A percentile compares a stretch with the other conserved stretches of the same genome.
These are phyloP conservation scores for Pycnonotus jocosus DNA, from an alignment of 2,113 vertebrate species.

Conservation along the genomic window DNA sequence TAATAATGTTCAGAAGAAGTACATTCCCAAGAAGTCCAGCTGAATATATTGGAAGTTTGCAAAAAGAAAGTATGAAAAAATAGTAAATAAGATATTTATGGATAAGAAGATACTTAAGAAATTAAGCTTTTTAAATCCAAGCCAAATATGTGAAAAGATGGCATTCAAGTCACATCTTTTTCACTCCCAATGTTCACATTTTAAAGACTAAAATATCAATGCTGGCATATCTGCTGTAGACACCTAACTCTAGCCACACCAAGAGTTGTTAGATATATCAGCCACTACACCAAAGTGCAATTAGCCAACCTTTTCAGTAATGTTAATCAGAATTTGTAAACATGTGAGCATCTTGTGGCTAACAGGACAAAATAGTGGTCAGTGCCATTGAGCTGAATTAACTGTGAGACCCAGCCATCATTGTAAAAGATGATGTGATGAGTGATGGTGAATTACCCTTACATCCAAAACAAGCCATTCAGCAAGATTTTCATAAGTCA, in stretches of 20 bases:
- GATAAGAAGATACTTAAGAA: background rate
- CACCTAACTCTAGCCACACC: background rate
- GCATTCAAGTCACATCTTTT: background rate
- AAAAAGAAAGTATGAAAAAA: background rate
- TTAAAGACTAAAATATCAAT: background rate
- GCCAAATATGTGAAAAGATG: background rate
- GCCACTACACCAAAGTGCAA: background rate
- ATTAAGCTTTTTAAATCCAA: background rate
- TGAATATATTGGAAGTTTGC: background rate
- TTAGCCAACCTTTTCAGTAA: background rate
- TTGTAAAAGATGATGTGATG: background rate
- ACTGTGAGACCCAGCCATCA: background rate
- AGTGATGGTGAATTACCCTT: background rate
- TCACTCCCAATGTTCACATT: background rate
- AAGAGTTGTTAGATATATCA: background rate
- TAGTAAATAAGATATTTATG: background rate
- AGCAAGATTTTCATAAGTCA: background rate
- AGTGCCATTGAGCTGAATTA: background rate
- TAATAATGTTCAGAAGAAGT: background rate
- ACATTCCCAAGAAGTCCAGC: background rate
- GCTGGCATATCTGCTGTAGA: background rate
- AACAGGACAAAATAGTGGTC: background rate
- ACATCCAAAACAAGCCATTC: background rate
- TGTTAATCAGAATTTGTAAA: background rate
- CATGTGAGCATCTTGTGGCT: background rate